phyloP scores from a whole-genome alignment of 2,113 vertebrate species.

The Sapayoa aenigma region DNA sequence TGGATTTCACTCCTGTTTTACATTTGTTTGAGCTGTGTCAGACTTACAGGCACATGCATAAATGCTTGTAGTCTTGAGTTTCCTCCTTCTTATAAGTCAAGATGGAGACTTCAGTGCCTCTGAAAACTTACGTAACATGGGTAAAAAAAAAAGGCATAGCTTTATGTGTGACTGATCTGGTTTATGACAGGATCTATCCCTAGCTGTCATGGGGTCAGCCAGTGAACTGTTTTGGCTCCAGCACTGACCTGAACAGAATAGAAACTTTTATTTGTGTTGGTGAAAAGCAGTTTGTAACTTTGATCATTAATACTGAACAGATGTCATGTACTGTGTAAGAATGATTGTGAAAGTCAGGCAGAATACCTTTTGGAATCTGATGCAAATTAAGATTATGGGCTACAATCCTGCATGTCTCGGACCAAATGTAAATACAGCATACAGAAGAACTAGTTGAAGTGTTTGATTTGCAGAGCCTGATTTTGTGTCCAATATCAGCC shows the following conservation, averaged over 20 bases:
- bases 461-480: neutral
- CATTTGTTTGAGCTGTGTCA: neutral
- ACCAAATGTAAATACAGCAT: neutral
- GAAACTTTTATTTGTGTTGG: neutral
- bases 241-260: neutral
- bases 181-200: neutral
- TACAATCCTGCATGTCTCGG: neutral
- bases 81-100: neutral
- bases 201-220: neutral
- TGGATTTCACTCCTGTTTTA: neutral
- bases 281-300: neutral
- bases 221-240: neutral
- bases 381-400: neutral
- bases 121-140: fast-evolving
- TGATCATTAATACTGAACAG: neutral
- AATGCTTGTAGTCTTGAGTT: neutral
- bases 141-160: neutral
- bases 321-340: neutral
- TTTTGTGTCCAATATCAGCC: neutral
- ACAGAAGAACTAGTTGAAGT: neutral
- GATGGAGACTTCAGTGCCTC: neutral
- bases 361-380: neutral
- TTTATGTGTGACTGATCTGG: neutral
- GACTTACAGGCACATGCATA: neutral
- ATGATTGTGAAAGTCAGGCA: neutral